A percentile compares a stretch with the other conserved stretches of the same genome.
Evolutionary conservation across 2,888 invertebrate genomes (phyloP).

Genomic region (Lapara coniferarum): DNA sequence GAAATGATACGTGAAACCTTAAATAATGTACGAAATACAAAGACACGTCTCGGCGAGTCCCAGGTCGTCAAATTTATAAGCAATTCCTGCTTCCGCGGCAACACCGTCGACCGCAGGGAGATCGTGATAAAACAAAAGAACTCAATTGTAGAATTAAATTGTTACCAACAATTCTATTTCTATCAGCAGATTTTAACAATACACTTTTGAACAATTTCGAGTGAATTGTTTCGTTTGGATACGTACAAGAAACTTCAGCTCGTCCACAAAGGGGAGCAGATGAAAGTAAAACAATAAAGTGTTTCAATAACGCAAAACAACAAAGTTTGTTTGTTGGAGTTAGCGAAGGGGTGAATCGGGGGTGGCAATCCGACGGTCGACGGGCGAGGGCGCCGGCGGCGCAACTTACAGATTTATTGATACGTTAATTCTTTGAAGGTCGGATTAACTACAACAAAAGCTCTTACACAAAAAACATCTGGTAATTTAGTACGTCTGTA

Average conservation of each 20-base stretch:
- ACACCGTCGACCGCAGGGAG: not conserved
- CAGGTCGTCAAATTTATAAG: constrained; percentile 10
- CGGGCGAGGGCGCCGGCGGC: constrained; percentile 3
- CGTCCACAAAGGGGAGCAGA: constrained; percentile 61
- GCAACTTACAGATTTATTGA: constrained; percentile 30
- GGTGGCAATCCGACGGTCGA: constrained; percentile 32
- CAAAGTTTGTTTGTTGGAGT: constrained; percentile 73
- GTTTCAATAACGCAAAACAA: constrained; percentile 78
- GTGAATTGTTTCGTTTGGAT: constrained; percentile 51
- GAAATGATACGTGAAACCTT: constrained; percentile 3
- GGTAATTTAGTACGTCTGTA: not conserved
- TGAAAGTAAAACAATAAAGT: constrained; percentile 79
- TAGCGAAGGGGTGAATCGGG: constrained; percentile 50
- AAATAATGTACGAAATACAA: not conserved
- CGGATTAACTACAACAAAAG: constrained; percentile 11
- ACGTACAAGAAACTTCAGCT: constrained; percentile 50
- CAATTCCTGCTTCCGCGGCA: not conserved
- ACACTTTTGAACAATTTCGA: constrained; percentile 35
- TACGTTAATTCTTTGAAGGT: constrained; percentile 34
- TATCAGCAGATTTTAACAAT: constrained; percentile 26
- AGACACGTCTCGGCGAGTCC: not conserved
- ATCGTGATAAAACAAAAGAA: constrained; percentile 14
- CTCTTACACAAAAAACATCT: constrained; percentile 11
- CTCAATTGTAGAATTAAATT: constrained; percentile 16
- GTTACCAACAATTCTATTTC: constrained; percentile 11